A percentile compares a stretch with the other conserved stretches of the same genome.
These are phyloP conservation scores for Merops nubicus DNA, from an alignment of 2,113 vertebrate genomes.

Conservation along the genomic window DNA sequence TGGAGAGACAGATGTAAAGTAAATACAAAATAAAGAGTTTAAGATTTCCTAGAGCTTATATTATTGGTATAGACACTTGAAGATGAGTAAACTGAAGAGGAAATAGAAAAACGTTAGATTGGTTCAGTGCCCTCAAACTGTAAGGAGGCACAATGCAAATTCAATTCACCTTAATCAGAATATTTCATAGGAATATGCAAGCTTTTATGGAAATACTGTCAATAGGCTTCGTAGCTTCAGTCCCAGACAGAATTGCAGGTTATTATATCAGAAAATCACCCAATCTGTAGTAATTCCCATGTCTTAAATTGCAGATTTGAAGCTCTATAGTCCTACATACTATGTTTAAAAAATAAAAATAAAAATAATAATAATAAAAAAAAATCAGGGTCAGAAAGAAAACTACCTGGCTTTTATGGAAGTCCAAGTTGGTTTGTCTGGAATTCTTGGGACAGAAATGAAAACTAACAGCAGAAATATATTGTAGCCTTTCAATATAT, in stretches of 20 bases:
- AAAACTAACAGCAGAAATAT: background rate
- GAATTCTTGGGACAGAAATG: background rate
- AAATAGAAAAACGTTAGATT: background rate
- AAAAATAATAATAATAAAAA: background rate
- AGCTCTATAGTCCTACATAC: background rate
- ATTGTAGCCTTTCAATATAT: background rate
- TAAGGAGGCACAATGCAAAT: background rate
- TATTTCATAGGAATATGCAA: background rate
- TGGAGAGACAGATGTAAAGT: background rate
- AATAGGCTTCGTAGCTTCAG: background rate
- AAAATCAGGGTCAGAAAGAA: background rate
- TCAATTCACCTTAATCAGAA: background rate
- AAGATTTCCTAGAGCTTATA: background rate
- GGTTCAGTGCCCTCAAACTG: background rate
- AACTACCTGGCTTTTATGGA: background rate
- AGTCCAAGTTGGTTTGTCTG: background rate
- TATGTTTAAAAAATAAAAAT: too few relatives aligned
- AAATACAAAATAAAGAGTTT: background rate
- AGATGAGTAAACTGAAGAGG: background rate
- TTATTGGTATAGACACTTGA: background rate
- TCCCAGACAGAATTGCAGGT: background rate
- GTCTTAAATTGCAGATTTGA: background rate
- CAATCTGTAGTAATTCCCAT: background rate
- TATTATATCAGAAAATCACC: background rate
- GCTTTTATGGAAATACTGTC: background rate